Percentiles rank a stretch among this genome's conserved stretches.
Conservation (phyloP, 2,888 invertebrate species). For the Hyalella azteca region DNA sequence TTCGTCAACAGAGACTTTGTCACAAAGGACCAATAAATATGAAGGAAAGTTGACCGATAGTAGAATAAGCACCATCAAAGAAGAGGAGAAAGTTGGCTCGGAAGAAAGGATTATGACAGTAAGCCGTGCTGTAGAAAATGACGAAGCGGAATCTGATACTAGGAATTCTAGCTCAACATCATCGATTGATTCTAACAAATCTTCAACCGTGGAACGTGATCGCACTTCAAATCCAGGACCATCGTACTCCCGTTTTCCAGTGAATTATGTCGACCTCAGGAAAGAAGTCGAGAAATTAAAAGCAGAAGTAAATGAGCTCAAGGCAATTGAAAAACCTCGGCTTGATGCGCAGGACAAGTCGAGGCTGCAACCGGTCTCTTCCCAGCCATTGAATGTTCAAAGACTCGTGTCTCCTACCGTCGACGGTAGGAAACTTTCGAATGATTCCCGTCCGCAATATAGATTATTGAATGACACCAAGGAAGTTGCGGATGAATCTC, state of each 20-base stretch:
- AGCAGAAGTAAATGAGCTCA: neutral
- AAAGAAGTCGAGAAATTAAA: constrained; percentile 5
- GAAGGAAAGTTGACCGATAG: neutral
- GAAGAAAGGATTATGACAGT: neutral
- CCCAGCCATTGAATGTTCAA: neutral
- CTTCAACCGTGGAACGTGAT: neutral
- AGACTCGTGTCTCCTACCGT: neutral
- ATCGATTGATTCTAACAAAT: neutral
- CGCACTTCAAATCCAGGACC: neutral
- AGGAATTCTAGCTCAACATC: neutral
- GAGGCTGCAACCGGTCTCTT: neutral
- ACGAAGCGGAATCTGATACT: neutral
- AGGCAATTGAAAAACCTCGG: neutral
- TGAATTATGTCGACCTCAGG: neutral
- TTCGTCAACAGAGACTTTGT: neutral
- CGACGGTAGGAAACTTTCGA: neutral
- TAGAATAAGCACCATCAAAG: neutral
- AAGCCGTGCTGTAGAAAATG: neutral
- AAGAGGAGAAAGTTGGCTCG: neutral
- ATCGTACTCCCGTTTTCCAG: neutral
- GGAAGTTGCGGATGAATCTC: too few species aligned
- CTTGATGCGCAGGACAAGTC: neutral
- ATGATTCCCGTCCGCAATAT: neutral
- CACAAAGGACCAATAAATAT: neutral
- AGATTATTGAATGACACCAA: too few species aligned